phyloP scores from a whole-genome alignment of 2,797 vertebrate genomes.

The Rhabdophis nuchalis region DNA sequence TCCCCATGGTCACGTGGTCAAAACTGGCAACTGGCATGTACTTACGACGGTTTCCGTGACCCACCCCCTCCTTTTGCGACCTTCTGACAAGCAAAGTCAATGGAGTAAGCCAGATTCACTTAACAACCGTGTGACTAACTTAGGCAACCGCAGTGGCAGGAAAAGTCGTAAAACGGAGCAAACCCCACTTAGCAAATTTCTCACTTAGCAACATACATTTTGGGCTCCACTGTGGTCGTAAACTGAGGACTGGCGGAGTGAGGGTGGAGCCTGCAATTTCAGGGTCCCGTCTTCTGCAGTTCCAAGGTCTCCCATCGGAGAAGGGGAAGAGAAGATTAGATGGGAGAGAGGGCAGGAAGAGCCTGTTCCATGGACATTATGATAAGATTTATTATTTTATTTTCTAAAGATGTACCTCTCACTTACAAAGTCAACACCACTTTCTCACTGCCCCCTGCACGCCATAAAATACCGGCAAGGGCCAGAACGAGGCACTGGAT shows the following conservation, averaged over 20 bases:
- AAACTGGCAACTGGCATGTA: too few relatives aligned
- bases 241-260: background rate
- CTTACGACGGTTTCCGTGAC: too few relatives aligned
- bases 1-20: too few relatives aligned
- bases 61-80: background rate
- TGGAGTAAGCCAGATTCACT: background rate
- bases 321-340: background rate
- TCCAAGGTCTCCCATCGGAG: background rate
- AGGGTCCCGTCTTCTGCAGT: background rate
- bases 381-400: too few relatives aligned
- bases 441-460: constrained; percentile 77
- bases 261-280: background rate
- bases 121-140: background rate
- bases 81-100: background rate
- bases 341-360: too few relatives aligned
- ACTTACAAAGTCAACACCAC: constrained; percentile 85
- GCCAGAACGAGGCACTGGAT: constrained; percentile 78
- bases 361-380: background rate
- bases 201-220: background rate
- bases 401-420: background rate
- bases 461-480: constrained; percentile 84
- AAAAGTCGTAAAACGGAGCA: background rate
- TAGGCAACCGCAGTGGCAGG: background rate
- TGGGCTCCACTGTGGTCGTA: background rate
- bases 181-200: background rate